Base-by-base conservation (phyloP, 2,113 vertebrate genomes). In the Okapia johnstoni region DNA sequence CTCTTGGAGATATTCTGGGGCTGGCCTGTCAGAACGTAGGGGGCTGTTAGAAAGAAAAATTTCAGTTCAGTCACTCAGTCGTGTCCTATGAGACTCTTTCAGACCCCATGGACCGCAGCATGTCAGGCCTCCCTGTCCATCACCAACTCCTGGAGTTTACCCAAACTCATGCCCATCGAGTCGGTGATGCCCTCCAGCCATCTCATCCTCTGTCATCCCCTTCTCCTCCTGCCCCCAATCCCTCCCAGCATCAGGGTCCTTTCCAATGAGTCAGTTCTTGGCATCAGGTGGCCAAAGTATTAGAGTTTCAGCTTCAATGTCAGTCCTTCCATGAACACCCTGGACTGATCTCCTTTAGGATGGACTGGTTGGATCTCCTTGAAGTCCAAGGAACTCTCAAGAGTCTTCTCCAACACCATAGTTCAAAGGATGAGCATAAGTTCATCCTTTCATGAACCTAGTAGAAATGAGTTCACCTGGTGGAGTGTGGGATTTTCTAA, bases 71-170 rank as follows among this genome's bases (percentile, higher is more conserved):
- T 66, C 7, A 0, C 61, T 66, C 33, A n/a, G 16, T 66, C 1
- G 0, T n/a, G 61, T n/a, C 61, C 15, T n/a, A n/a, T 46, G 46
- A 46, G 46, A 46, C 33, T n/a, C 33, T 66, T 66, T 66, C 33
- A n/a, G 61, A 66, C 16, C 33, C 61, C 33, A n/a, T n/a, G 7
- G 16, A 66, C 33, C 5, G 61, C 61, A n/a, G 61, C 30, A 66
- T 0, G 0, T 3, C 16, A n/a, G 16, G 33, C 33, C 33, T n/a
- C 61, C 61, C 61, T n/a, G 33, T 66, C 33, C 7, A 66, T n/a
- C 61, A 66, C 61, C 33, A n/a, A 10, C 33, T 66, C 33, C 61
- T 15, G 8, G 61, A n/a, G 61, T 9, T 66, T 19, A 19, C 61
- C n/a, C 61, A n/a, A 66, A 66, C 61, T 66, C 33, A n/a, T n/a